Evolutionary conservation across 2,888 invertebrate species (phyloP), one percentile per base, ranked within the genome.

Genomic region (Aporophyla lueneburgensis): DNA sequence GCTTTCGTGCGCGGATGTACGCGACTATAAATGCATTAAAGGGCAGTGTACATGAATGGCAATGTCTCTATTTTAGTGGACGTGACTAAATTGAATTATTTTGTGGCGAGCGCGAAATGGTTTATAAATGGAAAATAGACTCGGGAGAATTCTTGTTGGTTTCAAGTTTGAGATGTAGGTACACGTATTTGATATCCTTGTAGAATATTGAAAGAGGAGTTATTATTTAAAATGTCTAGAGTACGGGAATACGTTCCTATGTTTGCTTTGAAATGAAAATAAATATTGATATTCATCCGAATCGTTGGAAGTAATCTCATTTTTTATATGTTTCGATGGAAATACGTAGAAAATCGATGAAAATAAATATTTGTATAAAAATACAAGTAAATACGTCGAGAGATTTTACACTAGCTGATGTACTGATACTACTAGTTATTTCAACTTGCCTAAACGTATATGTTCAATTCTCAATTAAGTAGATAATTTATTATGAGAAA

Each of bases 11-110:
- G 86, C 86, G 85, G 63, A 71, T 81, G 85, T 87, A 86, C 84
- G 80, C 83, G 80, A 89, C 84, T 87, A 88, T 86, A 87, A 87
- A 85, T 85, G 80, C 80, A 77, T 84, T 78, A 81, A 78, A 81
- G 81, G 71, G 65, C 74, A 78, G 87, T 82, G 83, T 79, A 86
- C 78, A 89, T 86, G 86, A 86, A 82, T 81, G 76, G 77, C 62
- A 61, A 74, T 76, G 77, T 81, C 82, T 79, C 82, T 86, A 87
- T 87, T 87, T 86, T 83, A 76, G 87, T 61, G 76, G 59, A 76
- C 84, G 84, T 82, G 74, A 87, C 75, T 78, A 81, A 84, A 87
- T 87, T 85, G 71, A 85, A 83, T 85, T 85, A 85, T 74, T 72
- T 74, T 58, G 76, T 83, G 76, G 74, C 71, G 43, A 74, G 65